Percentiles rank a stretch among this genome's conserved stretches.
Conservation (phyloP, 2,888 invertebrate species). For the Mimachlamys varia region DNA sequence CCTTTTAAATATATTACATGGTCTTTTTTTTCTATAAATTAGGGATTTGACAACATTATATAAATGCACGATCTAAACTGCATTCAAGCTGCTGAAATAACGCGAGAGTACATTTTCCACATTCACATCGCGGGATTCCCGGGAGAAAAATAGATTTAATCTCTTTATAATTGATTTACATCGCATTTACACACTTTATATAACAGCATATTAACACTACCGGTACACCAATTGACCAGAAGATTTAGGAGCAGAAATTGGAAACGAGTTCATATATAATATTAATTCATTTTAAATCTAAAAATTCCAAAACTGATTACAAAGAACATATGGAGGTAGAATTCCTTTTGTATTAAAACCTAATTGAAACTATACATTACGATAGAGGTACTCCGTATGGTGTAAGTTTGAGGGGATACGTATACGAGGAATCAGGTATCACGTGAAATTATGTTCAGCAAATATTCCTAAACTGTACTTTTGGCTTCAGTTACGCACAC, state of each 20-base stretch:
- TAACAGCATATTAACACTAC: neutral
- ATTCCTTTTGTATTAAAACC: neutral
- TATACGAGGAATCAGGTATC: too few relatives aligned
- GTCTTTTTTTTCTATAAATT: too few relatives aligned
- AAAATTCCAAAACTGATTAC: constrained; percentile 26
- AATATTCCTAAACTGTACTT: too few relatives aligned
- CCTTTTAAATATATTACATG: too few relatives aligned
- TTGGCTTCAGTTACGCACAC: too few relatives aligned
- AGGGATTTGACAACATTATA: too few relatives aligned
- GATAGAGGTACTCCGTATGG: neutral
- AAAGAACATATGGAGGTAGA: neutral
- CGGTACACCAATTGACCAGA: neutral
- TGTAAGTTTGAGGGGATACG: neutral
- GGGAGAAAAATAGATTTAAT: neutral
- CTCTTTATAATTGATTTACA: neutral
- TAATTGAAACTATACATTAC: neutral
- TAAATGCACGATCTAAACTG: too few relatives aligned
- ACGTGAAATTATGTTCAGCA: too few relatives aligned
- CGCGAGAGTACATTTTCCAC: too few relatives aligned
- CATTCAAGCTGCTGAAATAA: too few relatives aligned
- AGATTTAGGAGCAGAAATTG: neutral
- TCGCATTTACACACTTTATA: neutral
- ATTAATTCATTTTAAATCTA: neutral
- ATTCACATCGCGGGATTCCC: too few relatives aligned
- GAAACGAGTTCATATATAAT: neutral